phyloP scores from a whole-genome alignment of 2,113 vertebrate genomes.

The Chloropsis cyanopogon region DNA sequence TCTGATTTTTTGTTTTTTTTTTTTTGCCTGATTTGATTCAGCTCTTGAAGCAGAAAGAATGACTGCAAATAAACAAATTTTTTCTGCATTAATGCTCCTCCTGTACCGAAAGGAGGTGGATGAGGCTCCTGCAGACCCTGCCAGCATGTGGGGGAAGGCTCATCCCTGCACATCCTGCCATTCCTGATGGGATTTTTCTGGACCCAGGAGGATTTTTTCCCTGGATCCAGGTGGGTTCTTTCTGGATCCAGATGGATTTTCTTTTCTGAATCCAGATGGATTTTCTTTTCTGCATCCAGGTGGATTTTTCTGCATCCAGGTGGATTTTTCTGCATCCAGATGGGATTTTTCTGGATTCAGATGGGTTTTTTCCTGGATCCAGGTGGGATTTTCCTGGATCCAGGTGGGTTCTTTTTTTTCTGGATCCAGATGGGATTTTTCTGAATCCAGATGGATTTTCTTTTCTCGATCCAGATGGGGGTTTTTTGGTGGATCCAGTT shows the following conservation, averaged over 20 bases:
- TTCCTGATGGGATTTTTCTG: background rate
- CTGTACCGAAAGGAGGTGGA: background rate
- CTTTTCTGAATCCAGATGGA: no score
- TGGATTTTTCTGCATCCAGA: no score
- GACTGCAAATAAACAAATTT: background rate
- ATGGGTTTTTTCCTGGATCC: background rate
- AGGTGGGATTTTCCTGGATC: no score
- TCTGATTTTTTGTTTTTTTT: background rate
- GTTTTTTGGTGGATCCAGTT: no score
- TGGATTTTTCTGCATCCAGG: no score
- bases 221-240: no score
- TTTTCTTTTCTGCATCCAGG: no score
- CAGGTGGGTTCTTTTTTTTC: no score
- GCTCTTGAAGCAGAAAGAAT: background rate
- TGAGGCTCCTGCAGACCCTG: background rate
- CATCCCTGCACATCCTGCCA: background rate
- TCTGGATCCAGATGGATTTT: no score
- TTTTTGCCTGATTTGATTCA: background rate
- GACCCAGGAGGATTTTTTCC: background rate
- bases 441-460: no score
- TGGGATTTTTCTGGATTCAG: background rate
- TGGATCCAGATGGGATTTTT: no score
- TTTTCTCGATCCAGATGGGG: no score
- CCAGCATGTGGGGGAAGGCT: background rate
- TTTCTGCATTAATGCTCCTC: background rate